These are phyloP conservation scores for Setipinna tenuifilis DNA, from an alignment of 2,797 vertebrate genomes.

Conservation along the genomic window DNA sequence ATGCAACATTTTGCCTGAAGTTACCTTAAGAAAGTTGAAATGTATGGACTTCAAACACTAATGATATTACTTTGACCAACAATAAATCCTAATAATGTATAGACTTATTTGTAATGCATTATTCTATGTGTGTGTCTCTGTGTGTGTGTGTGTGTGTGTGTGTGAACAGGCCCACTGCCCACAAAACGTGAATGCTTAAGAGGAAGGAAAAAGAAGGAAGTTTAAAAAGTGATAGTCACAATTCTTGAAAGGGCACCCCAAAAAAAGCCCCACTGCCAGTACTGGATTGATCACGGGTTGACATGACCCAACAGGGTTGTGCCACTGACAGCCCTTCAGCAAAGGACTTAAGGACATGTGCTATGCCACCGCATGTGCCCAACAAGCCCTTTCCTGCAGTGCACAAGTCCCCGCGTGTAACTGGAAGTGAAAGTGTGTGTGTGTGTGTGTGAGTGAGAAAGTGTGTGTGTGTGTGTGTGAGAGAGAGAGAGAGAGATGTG, in stretches of 20 bases:
- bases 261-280: not conserved
- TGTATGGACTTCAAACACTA: too few relatives aligned
- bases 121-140: too few relatives aligned
- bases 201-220: slow-evolving; percentile 10
- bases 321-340: not conserved
- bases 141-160: too few relatives aligned
- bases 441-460: not conserved
- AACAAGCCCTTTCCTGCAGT: not conserved
- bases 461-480: not conserved
- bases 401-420: not conserved
- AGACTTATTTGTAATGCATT: too few relatives aligned
- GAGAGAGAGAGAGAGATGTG: not conserved
- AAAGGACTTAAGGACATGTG: not conserved
- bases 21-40: too few relatives aligned
- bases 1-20: too few relatives aligned
- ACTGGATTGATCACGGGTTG: not conserved
- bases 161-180: not conserved
- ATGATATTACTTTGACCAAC: too few relatives aligned
- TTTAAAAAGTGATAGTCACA: slow-evolving; percentile 19
- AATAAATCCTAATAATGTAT: too few relatives aligned
- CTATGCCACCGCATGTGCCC: not conserved
- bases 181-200: not conserved
- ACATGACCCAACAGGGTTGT: not conserved
- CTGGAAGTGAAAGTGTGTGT: slow-evolving; percentile 4
- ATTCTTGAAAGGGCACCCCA: not conserved